phyloP scores from a whole-genome alignment of 2,888 invertebrate species.

The Drosophila neonasuta region DNA sequence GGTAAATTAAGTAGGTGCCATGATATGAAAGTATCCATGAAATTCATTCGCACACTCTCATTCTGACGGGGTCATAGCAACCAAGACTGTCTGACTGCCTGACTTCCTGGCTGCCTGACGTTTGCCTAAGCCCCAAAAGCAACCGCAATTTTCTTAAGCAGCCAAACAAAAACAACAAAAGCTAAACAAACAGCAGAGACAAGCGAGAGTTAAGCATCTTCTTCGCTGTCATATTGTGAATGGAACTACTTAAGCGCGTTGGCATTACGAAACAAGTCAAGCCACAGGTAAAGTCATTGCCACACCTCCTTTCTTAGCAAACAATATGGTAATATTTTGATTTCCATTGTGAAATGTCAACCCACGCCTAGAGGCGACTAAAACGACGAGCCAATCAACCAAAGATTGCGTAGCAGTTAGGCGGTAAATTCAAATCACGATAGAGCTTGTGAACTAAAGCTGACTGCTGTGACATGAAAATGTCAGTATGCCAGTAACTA shows the following conservation, averaged over 20 bases:
- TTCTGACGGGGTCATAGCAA: slow-evolving; percentile 30
- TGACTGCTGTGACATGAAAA: slow-evolving; percentile 7
- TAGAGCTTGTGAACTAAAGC: neutral
- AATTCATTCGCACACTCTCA: slow-evolving; percentile 34
- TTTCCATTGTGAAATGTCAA: neutral
- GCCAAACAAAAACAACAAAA: slow-evolving; percentile 48
- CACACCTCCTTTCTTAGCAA: neutral
- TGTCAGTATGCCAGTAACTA: neutral
- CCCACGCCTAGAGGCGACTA: neutral
- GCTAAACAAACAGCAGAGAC: slow-evolving; percentile 19
- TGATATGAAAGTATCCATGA: slow-evolving; percentile 53
- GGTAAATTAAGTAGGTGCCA: slow-evolving; percentile 69
- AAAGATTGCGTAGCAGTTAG: no score
- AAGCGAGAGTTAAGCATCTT: slow-evolving; percentile 24
- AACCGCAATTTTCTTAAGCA: slow-evolving; percentile 66
- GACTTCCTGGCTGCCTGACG: neutral
- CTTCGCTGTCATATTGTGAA: slow-evolving; percentile 42
- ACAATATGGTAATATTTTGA: slow-evolving; percentile 11
- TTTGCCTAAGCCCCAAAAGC: slow-evolving; percentile 43
- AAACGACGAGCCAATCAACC: neutral
- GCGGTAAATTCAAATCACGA: neutral
- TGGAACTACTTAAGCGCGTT: slow-evolving; percentile 64
- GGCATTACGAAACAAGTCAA: slow-evolving; percentile 53
- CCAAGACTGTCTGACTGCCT: neutral
- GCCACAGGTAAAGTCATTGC: slow-evolving; percentile 37